Evolutionary conservation across 37 sponge, comb jelly and placozoan genomes (phyloP), one percentile per base, ranked within the genome.

Genomic region (Oopsacas minuta): DNA sequence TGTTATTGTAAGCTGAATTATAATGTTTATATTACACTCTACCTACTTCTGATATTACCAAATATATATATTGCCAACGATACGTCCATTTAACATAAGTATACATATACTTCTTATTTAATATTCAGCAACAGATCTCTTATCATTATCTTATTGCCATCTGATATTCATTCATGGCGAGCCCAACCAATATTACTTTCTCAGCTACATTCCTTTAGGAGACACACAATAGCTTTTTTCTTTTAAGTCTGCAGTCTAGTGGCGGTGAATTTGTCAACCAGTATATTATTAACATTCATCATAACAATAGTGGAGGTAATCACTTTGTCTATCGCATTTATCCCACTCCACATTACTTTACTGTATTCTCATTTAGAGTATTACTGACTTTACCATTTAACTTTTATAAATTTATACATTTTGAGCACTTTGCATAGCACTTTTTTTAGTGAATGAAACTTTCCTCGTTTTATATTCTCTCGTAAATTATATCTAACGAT

Each of bases 131-230:
- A 12, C 75, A 20, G 30, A n/a, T 25, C 75, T n/a, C n/a, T 61
- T 10, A 61, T n/a, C 75, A 61, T 61, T 32, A 32, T n/a, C 7
- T 25, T 61, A 61, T 3, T 61, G 30, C 22, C 22, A 61, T 61
- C 75, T 61, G 75, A 61, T 61, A 61, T 61, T n/a, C 20, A 34
- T 61, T 61, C 28, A 25, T 61, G 75, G 20, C 75, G 20, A 25
- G 22, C 75, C 30, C 75, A 61, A 61, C 75, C 75, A 61, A 61
- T 20, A 61, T 61, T 61, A 61, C 75, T 61, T 61, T 61, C 75
- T 61, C 22, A 5, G 17, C 17, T 46, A 46, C 51, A 46, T 46
- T 22, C 51, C 51, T 22, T 46, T 46, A 12, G 17, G 51, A 34
- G 22, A 61, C 17, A 61, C 75, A 61, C 75, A 61, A 61, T 61